Evolutionary conservation across 1,140 invertebrate species (phyloP), one percentile per base, ranked within the genome.

Genomic region (Philopotamus ludificatus): DNA sequence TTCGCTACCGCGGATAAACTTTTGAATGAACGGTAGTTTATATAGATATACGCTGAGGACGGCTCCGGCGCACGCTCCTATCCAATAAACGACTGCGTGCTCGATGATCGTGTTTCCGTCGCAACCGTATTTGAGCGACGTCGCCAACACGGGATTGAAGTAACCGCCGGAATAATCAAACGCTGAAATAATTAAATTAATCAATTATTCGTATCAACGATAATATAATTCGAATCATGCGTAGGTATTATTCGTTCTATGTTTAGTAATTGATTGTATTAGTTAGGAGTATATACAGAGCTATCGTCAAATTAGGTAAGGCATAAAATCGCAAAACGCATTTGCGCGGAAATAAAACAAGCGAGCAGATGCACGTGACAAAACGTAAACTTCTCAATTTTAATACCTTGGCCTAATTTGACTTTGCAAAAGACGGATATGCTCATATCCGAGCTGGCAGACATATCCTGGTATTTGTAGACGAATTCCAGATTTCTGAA

Each of bases 81-180:
- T 77, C 93, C 93, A 96, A 78, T 95, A 95, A 21, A 95, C 92
- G 12, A 92, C 77, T 18, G 94, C 83, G 73, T 95, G 93, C 72
- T 96, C 92, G 34, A 85, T 73, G 34, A 86, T 77, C 0, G 89
- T 87, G 72, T 93, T 90, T 2, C 93, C 93, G 50, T 87, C 80
- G 73, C 94, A 97, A 21, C 91, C 92, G 73, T 89, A 90, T 72
- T 93, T 94, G 39, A 95, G 80, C 1, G 91, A 89, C 0, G 92
- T 93, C 0, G 93, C 93, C 72, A 95, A 76, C 0, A 93, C 91
- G 0, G 94, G 94, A 78, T 96, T 95, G 78, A 95, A 94, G 75
- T 95, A 96, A 39, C 93, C 93, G n/a, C 94, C 94, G n/a, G 93
- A 94, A 73, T 90, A 90, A 73, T 93, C 88, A 68, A 95, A 93